These are phyloP conservation scores for Chrysina gloriosa DNA, from an alignment of 2,888 invertebrate species.

Conservation along the genomic window DNA sequence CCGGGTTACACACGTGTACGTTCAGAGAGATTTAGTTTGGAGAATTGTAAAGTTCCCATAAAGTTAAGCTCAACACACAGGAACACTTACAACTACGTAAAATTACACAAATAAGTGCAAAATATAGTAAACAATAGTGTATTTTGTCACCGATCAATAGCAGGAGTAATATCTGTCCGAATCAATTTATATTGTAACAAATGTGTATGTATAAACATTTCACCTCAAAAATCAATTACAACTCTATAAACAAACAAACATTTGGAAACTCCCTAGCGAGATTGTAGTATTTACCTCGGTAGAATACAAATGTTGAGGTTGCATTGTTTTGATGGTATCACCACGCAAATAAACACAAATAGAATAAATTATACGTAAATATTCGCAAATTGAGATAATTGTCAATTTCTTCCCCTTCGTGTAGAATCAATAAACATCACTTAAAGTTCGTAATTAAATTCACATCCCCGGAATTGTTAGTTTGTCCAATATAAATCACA, in stretches of 20 bases:
- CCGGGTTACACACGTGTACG: not conserved
- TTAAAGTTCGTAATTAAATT: not conserved
- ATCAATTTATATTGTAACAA: no score
- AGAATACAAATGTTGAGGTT: not conserved
- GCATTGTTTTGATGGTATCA: not conserved
- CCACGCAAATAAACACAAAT: not conserved
- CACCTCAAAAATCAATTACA: not conserved
- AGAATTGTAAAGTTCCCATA: not conserved
- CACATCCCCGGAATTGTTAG: not conserved
- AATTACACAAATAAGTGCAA: not conserved
- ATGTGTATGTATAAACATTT: not conserved
- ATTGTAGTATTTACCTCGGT: not conserved
- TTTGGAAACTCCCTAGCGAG: not conserved
- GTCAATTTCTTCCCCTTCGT: no score
- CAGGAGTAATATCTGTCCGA: no score
- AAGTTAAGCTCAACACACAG: slow-evolving; percentile 1
- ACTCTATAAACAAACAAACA: not conserved
- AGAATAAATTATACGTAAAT: not conserved
- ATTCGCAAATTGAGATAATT: no score
- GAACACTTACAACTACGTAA: slow-evolving; percentile 7
- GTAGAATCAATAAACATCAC: no score
- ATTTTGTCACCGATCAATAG: no score
- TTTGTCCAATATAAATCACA: not conserved
- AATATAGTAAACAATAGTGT: no score
- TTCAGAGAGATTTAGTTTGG: not conserved